These are phyloP conservation scores for Aspidoscelis tigris DNA, from an alignment of 2,113 vertebrate genomes.

Conservation along the genomic window DNA sequence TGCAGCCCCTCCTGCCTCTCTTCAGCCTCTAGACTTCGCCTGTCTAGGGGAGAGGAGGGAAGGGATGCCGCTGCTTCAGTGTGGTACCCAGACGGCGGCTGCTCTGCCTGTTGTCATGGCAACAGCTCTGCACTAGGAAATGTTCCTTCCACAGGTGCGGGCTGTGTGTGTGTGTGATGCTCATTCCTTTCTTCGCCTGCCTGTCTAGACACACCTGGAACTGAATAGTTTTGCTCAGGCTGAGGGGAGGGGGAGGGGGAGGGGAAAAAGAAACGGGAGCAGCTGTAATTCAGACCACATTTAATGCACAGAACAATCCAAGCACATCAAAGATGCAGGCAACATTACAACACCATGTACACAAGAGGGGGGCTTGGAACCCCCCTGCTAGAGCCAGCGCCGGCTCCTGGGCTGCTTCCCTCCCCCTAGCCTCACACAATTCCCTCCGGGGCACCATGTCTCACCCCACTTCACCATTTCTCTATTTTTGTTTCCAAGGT, in stretches of 20 bases:
- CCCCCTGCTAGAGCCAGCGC: background rate
- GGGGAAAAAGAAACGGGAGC: background rate
- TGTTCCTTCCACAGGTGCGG: background rate
- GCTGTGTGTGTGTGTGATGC: constrained; percentile 75
- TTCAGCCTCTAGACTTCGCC: background rate
- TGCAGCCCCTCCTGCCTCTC: too few relatives aligned
- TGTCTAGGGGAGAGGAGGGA: constrained; percentile 64
- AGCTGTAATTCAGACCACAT: constrained; percentile 51
- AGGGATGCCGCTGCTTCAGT: constrained; percentile 64
- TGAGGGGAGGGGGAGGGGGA: background rate
- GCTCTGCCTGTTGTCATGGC: background rate
- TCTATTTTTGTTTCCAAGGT: background rate
- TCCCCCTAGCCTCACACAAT: background rate
- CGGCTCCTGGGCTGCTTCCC: background rate
- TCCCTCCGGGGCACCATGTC: background rate
- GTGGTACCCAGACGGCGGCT: background rate
- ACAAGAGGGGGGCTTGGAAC: constrained; percentile 14
- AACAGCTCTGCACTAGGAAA: background rate
- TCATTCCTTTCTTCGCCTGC: constrained; percentile 49
- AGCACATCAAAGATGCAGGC: constrained; percentile 73
- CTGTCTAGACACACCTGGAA: background rate
- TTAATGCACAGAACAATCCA: constrained; percentile 75
- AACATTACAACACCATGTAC: constrained; percentile 58
- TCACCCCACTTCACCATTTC: constrained; percentile 22
- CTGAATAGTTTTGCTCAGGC: background rate